These are phyloP conservation scores for Heliocidaris tuberculata DNA, from an alignment of 35 echinoderm and acorn worm species.

Conservation along the genomic window DNA sequence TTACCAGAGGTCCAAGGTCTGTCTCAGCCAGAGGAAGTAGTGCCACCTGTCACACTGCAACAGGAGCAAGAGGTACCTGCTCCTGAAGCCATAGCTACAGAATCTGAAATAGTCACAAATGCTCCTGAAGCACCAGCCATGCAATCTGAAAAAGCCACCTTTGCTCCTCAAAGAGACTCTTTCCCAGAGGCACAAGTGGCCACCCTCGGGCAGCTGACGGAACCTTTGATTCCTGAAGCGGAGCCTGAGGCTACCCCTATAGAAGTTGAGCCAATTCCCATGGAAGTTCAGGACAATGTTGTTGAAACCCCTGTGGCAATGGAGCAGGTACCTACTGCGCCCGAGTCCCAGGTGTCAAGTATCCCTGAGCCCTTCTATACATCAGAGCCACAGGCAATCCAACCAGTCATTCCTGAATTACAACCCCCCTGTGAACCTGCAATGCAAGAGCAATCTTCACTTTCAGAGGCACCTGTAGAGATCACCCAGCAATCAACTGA, in stretches of 20 bases:
- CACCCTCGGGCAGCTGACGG: neutral
- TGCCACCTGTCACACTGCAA: neutral
- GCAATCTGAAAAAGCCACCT: neutral
- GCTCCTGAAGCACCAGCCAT: neutral
- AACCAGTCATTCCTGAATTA: conserved; percentile 16
- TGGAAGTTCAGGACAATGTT: neutral
- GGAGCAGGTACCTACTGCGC: neutral
- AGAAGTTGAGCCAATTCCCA: neutral
- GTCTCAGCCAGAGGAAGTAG: neutral
- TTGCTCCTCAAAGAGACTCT: conserved; percentile 15
- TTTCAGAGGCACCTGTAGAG: neutral
- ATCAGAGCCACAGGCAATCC: conserved; percentile 8
- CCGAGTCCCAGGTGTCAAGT: neutral
- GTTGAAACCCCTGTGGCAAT: neutral
- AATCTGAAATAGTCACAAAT: neutral
- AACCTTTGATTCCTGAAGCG: conserved; percentile 9
- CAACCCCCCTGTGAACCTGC: neutral
- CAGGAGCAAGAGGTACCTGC: conserved; percentile 42
- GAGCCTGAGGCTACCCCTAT: neutral
- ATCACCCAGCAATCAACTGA: neutral
- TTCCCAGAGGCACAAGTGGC: neutral
- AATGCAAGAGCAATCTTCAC: neutral
- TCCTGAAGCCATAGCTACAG: neutral
- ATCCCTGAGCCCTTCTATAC: neutral
- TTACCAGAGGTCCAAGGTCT: neutral